Evolutionary conservation across 1,140 invertebrate species (phyloP), one percentile per base, ranked within the genome.

Genomic region (Branchinecta lynchi): DNA sequence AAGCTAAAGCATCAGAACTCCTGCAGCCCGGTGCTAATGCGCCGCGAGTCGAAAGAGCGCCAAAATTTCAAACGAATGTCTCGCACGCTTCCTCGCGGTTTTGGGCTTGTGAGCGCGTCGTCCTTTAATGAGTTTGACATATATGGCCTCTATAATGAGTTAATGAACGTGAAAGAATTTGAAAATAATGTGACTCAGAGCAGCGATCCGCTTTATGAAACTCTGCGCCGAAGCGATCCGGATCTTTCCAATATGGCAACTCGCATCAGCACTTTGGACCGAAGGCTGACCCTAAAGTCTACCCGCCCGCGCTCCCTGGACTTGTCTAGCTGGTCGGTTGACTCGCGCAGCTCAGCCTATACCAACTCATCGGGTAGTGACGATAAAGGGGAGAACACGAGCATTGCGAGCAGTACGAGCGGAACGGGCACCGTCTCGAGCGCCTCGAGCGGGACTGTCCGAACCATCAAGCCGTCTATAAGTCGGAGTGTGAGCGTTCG

Each of bases 141-240:
- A 0, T 93, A 93, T 76, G 91, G 90, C 0, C 79, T 94, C 0
- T 94, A 93, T 75, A 89, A 88, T 0, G 90, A 93, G 75, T 79
- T 95, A 32, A 91, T 94, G 83, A 90, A 91, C 77, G 86, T 92
- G 3, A 89, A 89, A 75, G 89, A 92, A 76, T 90, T 89, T 74
- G 89, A 90, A 66, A 88, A 87, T 10, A 51, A 71, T 9, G 71
- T 65, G 43, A 70, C 60, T 17, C 65, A 68, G 43, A 45, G 60
- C 15, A 60, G 45, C 12, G 45, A 44, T 8, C 66, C 44, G 46
- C 66, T 87, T 21, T 87, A 87, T 73, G 89, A 91, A 75, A 84
- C 86, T 0, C 77, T 90, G 78, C 73, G 88, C 44, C 81, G 88
- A 43, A 90, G 87, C 73, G 89, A 90, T 77, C 90, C 89, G 0